Conservation (phyloP, 2,797 vertebrate species). For the Luscinia luscinia region DNA sequence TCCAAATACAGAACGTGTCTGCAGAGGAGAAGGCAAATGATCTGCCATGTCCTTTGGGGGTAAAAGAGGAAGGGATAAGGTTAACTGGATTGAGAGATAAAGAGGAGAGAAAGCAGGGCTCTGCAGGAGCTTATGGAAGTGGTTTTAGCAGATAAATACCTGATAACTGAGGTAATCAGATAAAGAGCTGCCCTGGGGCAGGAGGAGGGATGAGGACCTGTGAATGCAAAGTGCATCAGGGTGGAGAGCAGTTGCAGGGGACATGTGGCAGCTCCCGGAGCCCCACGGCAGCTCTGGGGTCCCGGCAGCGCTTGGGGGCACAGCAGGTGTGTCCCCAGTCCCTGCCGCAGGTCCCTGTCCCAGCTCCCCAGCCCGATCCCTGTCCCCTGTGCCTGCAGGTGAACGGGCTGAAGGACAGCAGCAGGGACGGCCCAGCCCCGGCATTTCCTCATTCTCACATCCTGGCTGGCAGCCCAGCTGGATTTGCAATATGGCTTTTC, state of each 20-base stretch:
- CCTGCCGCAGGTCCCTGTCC: background rate
- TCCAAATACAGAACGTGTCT: background rate
- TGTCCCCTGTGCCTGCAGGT: accelerated
- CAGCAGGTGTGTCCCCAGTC: background rate
- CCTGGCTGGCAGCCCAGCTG: background rate
- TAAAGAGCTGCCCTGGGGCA: background rate
- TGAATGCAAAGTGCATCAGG: background rate
- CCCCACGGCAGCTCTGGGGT: background rate
- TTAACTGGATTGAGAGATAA: conserved; percentile 2
- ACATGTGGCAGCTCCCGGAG: background rate
- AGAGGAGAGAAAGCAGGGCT: background rate
- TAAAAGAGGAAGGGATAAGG: background rate
- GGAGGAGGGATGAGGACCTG: background rate
- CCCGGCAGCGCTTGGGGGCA: accelerated
- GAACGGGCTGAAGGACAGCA: accelerated
- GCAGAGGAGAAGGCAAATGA: background rate
- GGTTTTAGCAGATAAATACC: conserved; percentile 10
- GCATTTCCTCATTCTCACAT: background rate
- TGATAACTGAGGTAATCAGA: background rate
- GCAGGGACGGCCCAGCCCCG: accelerated
- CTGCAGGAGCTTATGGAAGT: background rate
- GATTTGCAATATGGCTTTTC: background rate
- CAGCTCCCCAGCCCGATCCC: background rate
- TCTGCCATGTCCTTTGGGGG: background rate
- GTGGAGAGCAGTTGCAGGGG: background rate